Conservation (phyloP, 2,888 invertebrate genomes). For the Amiota mariae region DNA sequence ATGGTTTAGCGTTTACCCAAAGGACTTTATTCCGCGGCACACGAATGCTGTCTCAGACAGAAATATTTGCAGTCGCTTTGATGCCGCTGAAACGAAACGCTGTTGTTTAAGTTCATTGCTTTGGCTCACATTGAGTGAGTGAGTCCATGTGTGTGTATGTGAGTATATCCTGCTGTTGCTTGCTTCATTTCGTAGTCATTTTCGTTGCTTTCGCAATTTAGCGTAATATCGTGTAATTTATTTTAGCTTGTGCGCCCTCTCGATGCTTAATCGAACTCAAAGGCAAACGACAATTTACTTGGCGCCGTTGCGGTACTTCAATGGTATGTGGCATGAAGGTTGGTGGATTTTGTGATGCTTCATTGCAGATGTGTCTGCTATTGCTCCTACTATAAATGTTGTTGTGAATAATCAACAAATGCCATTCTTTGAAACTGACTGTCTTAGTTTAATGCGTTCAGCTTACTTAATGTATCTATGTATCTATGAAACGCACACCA, state of each 20-base stretch:
- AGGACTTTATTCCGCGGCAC: constrained; percentile 17
- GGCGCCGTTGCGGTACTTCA: constrained; percentile 24
- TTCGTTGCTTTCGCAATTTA: constrained; percentile 51
- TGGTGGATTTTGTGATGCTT: too few relatives aligned
- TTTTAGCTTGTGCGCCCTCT: constrained; percentile 54
- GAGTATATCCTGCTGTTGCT: constrained; percentile 5
- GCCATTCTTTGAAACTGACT: not conserved
- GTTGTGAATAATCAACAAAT: not conserved
- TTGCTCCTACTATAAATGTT: not conserved
- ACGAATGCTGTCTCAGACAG: not conserved
- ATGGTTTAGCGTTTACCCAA: constrained; percentile 24
- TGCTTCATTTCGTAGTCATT: constrained; percentile 35
- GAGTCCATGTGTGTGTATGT: constrained; percentile 25
- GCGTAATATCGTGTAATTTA: constrained; percentile 68
- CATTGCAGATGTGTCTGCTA: too few relatives aligned
- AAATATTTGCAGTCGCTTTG: not conserved
- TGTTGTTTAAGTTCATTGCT: not conserved
- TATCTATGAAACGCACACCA: not conserved
- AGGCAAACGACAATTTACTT: constrained; percentile 20
- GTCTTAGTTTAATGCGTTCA: not conserved
- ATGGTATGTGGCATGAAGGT: not conserved
- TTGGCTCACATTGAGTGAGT: not conserved
- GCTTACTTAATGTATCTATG: constrained; percentile 20
- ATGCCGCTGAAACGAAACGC: not conserved
- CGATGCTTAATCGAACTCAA: constrained; percentile 52